phyloP scores from a whole-genome alignment of 2,113 vertebrate genomes.

The Xiphias gladius region DNA sequence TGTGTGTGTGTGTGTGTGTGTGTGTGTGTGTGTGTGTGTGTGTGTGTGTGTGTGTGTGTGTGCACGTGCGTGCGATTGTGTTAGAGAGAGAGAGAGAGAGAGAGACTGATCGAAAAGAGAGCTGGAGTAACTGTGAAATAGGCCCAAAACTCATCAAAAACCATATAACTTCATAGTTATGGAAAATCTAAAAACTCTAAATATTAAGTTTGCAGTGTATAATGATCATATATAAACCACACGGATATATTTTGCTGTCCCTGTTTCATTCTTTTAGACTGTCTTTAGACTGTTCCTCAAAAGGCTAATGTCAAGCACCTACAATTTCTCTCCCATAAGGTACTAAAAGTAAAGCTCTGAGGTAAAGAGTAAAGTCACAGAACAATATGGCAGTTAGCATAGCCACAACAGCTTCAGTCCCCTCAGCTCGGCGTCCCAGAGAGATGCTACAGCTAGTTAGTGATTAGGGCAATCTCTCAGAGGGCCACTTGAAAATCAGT shows the following conservation, averaged over 20 bases:
- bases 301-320: constrained; percentile 7
- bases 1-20: constrained; percentile 8
- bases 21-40: constrained; percentile 12
- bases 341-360: not conserved
- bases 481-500: constrained; percentile 77
- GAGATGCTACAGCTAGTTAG: constrained; percentile 63
- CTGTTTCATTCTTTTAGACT: not conserved
- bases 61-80: too few relatives aligned
- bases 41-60: constrained; percentile 1
- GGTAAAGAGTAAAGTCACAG: not conserved
- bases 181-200: not conserved
- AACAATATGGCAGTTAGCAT: not conserved
- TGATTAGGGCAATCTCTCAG: constrained; percentile 56
- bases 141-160: not conserved
- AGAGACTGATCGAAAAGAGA: not conserved
- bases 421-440: constrained; percentile 47
- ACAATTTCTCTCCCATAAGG: not conserved
- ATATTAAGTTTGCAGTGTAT: not conserved
- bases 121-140: not conserved
- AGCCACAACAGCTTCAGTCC: not conserved
- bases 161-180: not conserved
- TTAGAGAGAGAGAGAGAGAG: not conserved
- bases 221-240: not conserved
- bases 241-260: not conserved
- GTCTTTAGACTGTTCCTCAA: not conserved